phyloP scores from a whole-genome alignment of 92 coral and sea anemone species.

The Palythoa caribaeorum region DNA sequence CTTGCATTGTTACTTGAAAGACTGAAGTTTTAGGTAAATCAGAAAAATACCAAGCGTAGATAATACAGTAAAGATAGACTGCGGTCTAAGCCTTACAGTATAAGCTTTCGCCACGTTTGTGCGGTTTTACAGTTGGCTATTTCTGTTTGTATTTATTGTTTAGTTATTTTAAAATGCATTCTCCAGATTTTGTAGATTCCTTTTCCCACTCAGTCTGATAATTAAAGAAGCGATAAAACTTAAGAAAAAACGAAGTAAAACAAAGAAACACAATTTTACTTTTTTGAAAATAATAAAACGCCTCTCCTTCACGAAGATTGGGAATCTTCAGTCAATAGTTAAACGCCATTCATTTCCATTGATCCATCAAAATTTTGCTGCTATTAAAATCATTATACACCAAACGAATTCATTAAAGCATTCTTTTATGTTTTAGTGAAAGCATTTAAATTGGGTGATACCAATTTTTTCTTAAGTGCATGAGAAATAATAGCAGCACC shows the following conservation, averaged over 20 bases:
- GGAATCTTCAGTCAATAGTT: neutral
- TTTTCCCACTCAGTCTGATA: neutral
- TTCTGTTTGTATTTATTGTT: no score
- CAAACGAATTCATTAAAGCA: conserved; percentile 3
- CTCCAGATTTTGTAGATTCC: conserved; percentile 3
- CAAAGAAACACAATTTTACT: neutral
- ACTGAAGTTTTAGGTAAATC: no score
- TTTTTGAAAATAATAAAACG: neutral
- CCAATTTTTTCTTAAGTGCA: conserved; percentile 11
- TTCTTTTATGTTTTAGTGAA: neutral
- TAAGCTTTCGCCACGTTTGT: neutral
- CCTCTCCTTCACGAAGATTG: neutral
- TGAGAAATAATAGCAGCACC: neutral
- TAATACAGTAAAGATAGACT: no score
- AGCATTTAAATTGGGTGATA: neutral
- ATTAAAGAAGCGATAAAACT: neutral
- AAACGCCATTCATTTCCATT: neutral
- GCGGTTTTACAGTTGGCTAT: neutral
- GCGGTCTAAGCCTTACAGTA: neutral
- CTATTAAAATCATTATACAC: neutral
- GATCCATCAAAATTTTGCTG: neutral
- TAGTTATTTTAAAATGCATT: neutral
- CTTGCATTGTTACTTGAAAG: no score
- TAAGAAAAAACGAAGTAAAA: neutral
- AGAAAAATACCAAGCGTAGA: no score